Evolutionary conservation across 1,140 invertebrate species (phyloP).

Genomic region (Spodoptera frugiperda): DNA sequence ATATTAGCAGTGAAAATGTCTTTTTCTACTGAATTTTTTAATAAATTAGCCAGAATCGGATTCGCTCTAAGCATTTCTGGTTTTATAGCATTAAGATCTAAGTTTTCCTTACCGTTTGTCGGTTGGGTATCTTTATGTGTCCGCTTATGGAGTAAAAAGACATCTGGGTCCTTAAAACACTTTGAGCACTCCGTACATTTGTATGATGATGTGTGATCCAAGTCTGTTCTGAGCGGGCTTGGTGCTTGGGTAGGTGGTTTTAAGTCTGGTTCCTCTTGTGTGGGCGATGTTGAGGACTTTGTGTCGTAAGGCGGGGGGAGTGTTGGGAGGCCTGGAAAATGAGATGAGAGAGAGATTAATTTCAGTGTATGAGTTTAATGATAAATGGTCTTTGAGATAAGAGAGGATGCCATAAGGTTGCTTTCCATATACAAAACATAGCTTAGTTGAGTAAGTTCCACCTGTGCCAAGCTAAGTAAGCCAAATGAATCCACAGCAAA

Average conservation of each 20-base stretch:
- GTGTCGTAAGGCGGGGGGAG: not conserved
- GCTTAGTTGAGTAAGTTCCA: no score
- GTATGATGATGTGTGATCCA: constrained; percentile 61
- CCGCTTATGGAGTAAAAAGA: constrained; percentile 74
- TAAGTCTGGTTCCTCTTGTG: not conserved
- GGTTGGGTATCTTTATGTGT: constrained; percentile 57
- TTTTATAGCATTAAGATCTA: constrained; percentile 56
- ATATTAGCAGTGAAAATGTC: constrained; percentile 58
- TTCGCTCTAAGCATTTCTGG: constrained; percentile 69
- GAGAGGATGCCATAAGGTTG: no score
- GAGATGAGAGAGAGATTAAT: no score
- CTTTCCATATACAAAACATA: no score
- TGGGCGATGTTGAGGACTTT: not conserved
- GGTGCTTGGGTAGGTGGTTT: not conserved
- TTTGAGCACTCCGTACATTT: constrained; percentile 75
- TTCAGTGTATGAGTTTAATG: no score
- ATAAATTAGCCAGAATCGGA: constrained; percentile 74
- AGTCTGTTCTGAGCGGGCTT: constrained; percentile 7
- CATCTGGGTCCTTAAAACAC: constrained; percentile 79
- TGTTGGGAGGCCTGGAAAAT: no score
- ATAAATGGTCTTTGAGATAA: no score
- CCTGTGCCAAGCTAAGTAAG: no score
- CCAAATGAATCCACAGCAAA: no score
- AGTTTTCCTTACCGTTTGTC: constrained; percentile 47
- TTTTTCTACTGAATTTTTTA: constrained; percentile 51